Conservation (phyloP, 2,113 vertebrate genomes). For the Sander lucioperca region DNA sequence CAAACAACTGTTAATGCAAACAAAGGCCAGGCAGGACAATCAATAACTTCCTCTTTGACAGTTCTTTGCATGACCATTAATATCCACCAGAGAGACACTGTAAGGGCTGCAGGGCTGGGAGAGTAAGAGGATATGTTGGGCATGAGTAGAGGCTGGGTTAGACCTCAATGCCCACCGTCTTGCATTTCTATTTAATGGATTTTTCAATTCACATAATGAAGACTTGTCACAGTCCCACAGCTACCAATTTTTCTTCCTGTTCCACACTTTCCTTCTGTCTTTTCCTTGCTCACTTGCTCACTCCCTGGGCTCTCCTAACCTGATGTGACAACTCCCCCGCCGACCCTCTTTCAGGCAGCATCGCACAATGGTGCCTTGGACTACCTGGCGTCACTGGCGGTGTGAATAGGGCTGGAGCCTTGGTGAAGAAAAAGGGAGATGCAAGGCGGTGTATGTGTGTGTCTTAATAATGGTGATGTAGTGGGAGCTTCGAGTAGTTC, state of each 20-base stretch:
- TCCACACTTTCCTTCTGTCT: conserved; percentile 41
- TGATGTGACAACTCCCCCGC: conserved; percentile 65
- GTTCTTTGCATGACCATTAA: conserved; percentile 50
- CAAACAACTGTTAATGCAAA: conserved; percentile 69
- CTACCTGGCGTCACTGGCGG: conserved; percentile 67
- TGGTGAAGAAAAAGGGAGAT: conserved; percentile 19
- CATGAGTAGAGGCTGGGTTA: conserved; percentile 7
- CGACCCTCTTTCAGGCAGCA: conserved; percentile 52
- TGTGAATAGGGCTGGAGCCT: conserved; percentile 51
- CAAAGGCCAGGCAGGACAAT: conserved; percentile 59
- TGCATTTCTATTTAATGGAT: conserved; percentile 36
- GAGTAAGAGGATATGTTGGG: neutral
- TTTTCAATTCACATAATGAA: conserved; percentile 39
- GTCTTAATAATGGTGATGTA: conserved; percentile 28
- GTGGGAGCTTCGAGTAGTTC: conserved; percentile 45
- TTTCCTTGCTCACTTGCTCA: conserved; percentile 44
- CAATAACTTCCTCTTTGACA: conserved; percentile 67
- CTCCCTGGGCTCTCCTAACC: conserved; percentile 39
- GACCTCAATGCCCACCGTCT: neutral
- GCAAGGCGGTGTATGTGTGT: conserved; percentile 14
- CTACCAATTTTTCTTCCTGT: conserved; percentile 7
- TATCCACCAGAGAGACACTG: conserved; percentile 31
- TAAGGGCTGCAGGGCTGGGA: conserved; percentile 3
- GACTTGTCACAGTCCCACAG: conserved; percentile 22
- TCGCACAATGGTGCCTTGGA: conserved; percentile 64